phyloP scores from a whole-genome alignment of 2,113 vertebrate genomes.

The Onychostruthus taczanowskii region DNA sequence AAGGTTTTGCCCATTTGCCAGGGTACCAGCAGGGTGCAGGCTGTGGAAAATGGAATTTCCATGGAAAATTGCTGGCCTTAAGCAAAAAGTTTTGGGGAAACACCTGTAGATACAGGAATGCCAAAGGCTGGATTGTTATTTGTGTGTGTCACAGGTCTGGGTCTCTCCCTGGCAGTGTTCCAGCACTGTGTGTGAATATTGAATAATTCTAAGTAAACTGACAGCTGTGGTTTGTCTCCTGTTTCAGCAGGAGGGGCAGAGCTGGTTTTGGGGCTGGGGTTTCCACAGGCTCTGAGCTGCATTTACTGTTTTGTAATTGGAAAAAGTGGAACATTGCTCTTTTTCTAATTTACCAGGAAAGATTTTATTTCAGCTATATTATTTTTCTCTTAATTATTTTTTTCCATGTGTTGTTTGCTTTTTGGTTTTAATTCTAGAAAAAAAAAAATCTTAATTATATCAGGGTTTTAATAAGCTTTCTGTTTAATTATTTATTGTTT shows the following conservation, averaged over 20 bases:
- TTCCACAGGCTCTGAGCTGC: neutral
- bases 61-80: neutral
- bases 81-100: neutral
- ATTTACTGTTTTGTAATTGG: neutral
- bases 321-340: neutral
- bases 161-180: neutral
- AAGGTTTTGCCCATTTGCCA: neutral
- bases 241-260: neutral
- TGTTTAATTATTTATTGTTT: slow-evolving; percentile 27
- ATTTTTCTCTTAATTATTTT: neutral
- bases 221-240: neutral
- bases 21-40: neutral
- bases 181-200: neutral
- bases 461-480: neutral
- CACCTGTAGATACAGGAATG: neutral
- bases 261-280: neutral
- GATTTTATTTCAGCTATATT: neutral
- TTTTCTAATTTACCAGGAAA: neutral
- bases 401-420: neutral
- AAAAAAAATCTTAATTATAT: neutral
- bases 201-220: neutral
- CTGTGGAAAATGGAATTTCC: neutral
- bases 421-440: neutral
- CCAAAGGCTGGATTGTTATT: neutral
- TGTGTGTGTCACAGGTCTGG: neutral